Evolutionary conservation across 2,113 vertebrate genomes (phyloP).

Genomic region (Chlorodrepanis virens): DNA sequence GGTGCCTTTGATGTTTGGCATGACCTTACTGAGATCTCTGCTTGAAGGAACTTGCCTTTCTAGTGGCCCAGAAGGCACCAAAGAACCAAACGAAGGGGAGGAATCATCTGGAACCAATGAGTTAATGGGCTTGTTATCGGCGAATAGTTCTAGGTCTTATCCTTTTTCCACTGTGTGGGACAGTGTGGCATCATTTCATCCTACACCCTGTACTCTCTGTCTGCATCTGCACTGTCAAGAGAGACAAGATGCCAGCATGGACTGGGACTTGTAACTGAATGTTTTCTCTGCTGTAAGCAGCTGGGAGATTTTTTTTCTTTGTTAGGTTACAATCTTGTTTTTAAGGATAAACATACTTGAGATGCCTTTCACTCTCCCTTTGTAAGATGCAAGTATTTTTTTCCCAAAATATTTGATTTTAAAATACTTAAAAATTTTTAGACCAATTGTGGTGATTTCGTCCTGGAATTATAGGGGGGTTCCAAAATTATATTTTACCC

Average conservation of each 20-base stretch:
- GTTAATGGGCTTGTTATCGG: not conserved
- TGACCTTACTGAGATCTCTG: not conserved
- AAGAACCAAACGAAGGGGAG: not conserved
- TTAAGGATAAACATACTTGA: not conserved
- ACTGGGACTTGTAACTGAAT: not conserved
- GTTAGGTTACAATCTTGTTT: not conserved
- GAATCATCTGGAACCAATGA: not conserved
- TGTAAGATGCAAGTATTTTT: not conserved
- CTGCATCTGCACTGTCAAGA: not conserved
- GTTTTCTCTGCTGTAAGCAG: not conserved
- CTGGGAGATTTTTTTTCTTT: not conserved
- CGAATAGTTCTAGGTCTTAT: not conserved
- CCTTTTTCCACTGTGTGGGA: not conserved
- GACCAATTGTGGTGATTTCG: not conserved
- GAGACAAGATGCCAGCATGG: not conserved
- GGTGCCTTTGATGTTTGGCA: constrained; percentile 1
- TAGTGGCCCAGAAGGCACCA: not conserved
- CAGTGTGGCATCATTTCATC: not conserved
- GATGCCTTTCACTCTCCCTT: not conserved
- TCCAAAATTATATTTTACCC: not conserved
- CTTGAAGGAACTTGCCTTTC: not conserved
- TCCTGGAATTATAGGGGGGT: not conserved
- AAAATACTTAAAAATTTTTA: not conserved
- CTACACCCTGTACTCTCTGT: not conserved
- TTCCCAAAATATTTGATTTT: not conserved